Conservation (phyloP, 1,140 invertebrate species). For the Hydropsyche tenuis region DNA sequence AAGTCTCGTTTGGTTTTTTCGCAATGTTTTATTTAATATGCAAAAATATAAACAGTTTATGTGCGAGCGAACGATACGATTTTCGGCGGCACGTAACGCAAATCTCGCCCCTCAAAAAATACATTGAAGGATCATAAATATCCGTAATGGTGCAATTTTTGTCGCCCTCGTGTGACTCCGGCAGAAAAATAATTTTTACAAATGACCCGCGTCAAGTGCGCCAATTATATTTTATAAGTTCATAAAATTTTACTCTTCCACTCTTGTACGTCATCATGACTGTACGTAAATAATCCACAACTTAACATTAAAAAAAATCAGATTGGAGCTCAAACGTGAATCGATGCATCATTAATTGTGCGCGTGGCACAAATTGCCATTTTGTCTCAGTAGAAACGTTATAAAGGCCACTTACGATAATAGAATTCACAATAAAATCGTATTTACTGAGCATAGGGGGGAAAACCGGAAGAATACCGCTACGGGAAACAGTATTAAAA, state of each 20-base stretch:
- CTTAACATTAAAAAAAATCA: too few relatives aligned
- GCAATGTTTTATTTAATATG: too few relatives aligned
- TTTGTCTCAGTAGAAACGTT: neutral
- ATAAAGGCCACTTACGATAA: slow-evolving; percentile 17
- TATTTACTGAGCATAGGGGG: slow-evolving; percentile 8
- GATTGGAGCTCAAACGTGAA: too few relatives aligned
- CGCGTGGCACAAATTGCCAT: slow-evolving; percentile 3
- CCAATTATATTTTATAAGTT: slow-evolving; percentile 37
- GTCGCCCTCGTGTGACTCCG: slow-evolving; percentile 8
- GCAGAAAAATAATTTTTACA: slow-evolving; percentile 34
- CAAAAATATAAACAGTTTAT: slow-evolving; percentile 18
- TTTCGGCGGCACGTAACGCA: too few relatives aligned
- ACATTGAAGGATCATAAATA: slow-evolving; percentile 40
- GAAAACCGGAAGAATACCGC: neutral
- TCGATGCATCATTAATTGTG: slow-evolving; percentile 4
- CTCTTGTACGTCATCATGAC: neutral
- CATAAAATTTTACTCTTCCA: slow-evolving; percentile 23
- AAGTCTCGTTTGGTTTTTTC: too few relatives aligned
- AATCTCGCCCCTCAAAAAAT: slow-evolving; percentile 3
- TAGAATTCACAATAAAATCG: slow-evolving; percentile 35
- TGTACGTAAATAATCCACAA: slow-evolving; percentile 11
- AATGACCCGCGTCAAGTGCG: slow-evolving; percentile 29
- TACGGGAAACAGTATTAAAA: slow-evolving; percentile 34
- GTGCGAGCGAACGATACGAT: too few relatives aligned
- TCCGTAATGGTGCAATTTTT: slow-evolving; percentile 30